Percentiles rank a stretch among this genome's conserved stretches.
Evolutionary conservation across 2,113 vertebrate genomes (phyloP).

Genomic region (Silurus meridionalis): DNA sequence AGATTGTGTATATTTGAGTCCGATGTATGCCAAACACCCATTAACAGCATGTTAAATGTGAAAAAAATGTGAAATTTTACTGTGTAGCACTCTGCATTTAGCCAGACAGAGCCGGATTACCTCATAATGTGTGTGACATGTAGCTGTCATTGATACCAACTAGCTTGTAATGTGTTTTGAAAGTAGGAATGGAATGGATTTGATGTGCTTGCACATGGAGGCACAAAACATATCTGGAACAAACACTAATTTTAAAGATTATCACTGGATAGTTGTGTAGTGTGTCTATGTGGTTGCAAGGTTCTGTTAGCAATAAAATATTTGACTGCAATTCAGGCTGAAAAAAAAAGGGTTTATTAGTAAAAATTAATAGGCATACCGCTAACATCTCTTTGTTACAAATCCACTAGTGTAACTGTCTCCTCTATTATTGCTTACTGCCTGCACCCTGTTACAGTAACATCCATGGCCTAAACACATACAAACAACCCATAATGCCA

Average conservation of each 20-base stretch:
- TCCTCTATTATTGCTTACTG: not conserved
- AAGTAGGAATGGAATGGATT: slow-evolving; percentile 8
- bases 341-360: not conserved
- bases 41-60: slow-evolving; percentile 6
- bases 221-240: not conserved
- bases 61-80: slow-evolving; percentile 19
- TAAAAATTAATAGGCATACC: slow-evolving; percentile 1
- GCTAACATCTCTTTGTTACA: not conserved
- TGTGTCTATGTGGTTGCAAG: not conserved
- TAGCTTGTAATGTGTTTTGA: slow-evolving; percentile 14
- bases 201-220: not conserved
- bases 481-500: not conserved
- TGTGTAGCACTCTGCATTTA: slow-evolving; percentile 7
- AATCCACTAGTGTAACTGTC: not conserved
- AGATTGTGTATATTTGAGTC: not conserved
- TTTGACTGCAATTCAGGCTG: not conserved
- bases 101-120: slow-evolving; percentile 2
- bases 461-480: slow-evolving; percentile 10
- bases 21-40: slow-evolving; percentile 6
- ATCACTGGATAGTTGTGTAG: not conserved
- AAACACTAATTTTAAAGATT: not conserved
- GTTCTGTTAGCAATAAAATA: not conserved
- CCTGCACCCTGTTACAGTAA: slow-evolving; percentile 13
- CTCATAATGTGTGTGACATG: slow-evolving; percentile 33
- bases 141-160: slow-evolving; percentile 23